Evolutionary conservation across 2,888 invertebrate genomes (phyloP).

Genomic region (Athalia cordata): DNA sequence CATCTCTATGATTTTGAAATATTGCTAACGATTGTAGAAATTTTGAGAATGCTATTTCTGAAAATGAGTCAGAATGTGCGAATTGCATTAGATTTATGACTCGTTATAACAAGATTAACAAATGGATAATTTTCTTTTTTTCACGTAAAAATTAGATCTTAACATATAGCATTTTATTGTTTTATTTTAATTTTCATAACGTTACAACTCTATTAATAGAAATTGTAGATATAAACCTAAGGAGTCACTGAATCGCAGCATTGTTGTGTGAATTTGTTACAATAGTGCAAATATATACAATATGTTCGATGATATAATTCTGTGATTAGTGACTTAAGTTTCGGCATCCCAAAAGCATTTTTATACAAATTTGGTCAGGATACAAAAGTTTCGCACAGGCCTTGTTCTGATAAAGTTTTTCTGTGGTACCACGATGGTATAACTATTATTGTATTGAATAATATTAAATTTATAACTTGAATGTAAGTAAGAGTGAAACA

Average conservation of each 20-base stretch:
- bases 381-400: slow-evolving; percentile 57
- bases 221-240: slow-evolving; percentile 27
- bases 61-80: not conserved
- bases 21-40: slow-evolving; percentile 4
- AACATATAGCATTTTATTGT: not conserved
- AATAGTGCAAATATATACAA: slow-evolving; percentile 18
- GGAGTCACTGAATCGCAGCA: not conserved
- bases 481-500: slow-evolving; percentile 51
- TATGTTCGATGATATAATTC: slow-evolving; percentile 15
- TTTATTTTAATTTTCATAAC: slow-evolving; percentile 25
- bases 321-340: not conserved
- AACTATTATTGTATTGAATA: slow-evolving; percentile 53
- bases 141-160: slow-evolving; percentile 7
- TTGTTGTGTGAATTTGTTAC: slow-evolving; percentile 20
- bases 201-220: not conserved
- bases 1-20: not conserved
- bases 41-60: slow-evolving; percentile 29
- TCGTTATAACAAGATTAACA: not conserved
- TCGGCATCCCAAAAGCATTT: slow-evolving; percentile 47
- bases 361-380: slow-evolving; percentile 54
- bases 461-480: slow-evolving; percentile 55
- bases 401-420: slow-evolving; percentile 63
- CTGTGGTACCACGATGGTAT: slow-evolving; percentile 36
- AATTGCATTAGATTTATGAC: slow-evolving; percentile 4
- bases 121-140: not conserved